A percentile compares a stretch with the other conserved stretches of the same genome.
Evolutionary conservation across 53 echinoderm and acorn worm genomes (phyloP).

Genomic region (Antedon mediterranea): DNA sequence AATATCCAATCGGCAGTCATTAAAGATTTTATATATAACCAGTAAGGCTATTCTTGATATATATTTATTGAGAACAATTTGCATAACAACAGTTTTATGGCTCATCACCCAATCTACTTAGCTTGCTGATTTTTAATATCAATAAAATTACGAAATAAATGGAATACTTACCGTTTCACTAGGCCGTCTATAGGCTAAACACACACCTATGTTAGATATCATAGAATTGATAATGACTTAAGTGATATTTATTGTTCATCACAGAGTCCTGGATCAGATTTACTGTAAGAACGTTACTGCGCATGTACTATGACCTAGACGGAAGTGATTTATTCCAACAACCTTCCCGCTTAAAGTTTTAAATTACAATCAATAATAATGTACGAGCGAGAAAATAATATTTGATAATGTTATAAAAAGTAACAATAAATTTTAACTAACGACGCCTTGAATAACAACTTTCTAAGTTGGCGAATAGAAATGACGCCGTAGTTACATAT

Average conservation of each 20-base stretch:
- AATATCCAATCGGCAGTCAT: too few relatives aligned
- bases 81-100: background rate
- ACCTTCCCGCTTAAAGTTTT: background rate
- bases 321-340: background rate
- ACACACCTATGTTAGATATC: background rate
- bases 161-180: background rate
- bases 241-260: slow-evolving; percentile 1
- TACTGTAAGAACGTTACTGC: background rate
- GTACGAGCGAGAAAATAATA: background rate
- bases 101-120: background rate
- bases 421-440: too few relatives aligned
- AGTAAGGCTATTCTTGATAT: background rate
- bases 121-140: background rate
- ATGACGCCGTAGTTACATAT: too few relatives aligned
- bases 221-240: background rate
- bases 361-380: background rate
- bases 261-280: background rate
- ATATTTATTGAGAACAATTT: background rate
- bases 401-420: too few relatives aligned
- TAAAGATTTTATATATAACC: too few relatives aligned
- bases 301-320: background rate
- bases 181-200: background rate
- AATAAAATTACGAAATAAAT: background rate
- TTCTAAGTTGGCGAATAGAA: too few relatives aligned
- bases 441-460: too few relatives aligned